Percentiles rank a stretch among this genome's conserved stretches.
These are phyloP conservation scores for Melanotaenia boesemani DNA, from an alignment of 2,797 vertebrate species.

Conservation along the genomic window DNA sequence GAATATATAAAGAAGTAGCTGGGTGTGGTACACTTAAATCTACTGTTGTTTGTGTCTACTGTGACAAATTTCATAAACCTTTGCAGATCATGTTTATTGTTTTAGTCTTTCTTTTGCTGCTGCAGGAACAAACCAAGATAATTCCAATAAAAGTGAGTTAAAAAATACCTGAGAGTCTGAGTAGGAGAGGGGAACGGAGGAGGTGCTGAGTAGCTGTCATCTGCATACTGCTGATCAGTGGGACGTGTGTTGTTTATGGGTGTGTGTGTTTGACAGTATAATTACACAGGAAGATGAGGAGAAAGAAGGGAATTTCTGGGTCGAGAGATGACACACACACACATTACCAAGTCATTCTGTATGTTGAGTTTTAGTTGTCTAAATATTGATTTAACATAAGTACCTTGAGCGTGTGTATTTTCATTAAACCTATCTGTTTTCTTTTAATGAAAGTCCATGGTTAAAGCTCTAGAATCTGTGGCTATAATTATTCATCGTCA, in stretches of 20 bases:
- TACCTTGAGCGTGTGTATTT: too few species aligned
- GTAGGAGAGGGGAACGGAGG: background rate
- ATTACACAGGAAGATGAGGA: conserved; percentile 49
- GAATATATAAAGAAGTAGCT: background rate
- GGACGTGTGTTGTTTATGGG: conserved; percentile 25
- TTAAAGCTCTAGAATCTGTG: too few species aligned
- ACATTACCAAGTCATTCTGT: too few species aligned
- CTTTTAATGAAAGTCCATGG: too few species aligned
- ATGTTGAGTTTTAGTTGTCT: too few species aligned
- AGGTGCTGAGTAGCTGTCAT: conserved; percentile 65
- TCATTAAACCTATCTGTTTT: too few species aligned
- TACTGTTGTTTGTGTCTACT: too few species aligned
- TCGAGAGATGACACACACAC: conserved; percentile 45
- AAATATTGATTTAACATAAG: too few species aligned
- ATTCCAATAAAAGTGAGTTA: conserved; percentile 4
- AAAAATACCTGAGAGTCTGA: background rate
- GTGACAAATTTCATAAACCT: background rate
- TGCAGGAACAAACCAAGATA: background rate
- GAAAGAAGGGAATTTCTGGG: conserved; percentile 48
- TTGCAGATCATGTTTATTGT: background rate
- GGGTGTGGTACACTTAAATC: too few species aligned
- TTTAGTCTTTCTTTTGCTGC: background rate
- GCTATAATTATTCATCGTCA: too few species aligned
- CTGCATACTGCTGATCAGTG: conserved; percentile 62
- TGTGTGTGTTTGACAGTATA: conserved; percentile 18